Evolutionary conservation across 1,140 invertebrate genomes (phyloP).

Genomic region (Lanistes nyassanus): DNA sequence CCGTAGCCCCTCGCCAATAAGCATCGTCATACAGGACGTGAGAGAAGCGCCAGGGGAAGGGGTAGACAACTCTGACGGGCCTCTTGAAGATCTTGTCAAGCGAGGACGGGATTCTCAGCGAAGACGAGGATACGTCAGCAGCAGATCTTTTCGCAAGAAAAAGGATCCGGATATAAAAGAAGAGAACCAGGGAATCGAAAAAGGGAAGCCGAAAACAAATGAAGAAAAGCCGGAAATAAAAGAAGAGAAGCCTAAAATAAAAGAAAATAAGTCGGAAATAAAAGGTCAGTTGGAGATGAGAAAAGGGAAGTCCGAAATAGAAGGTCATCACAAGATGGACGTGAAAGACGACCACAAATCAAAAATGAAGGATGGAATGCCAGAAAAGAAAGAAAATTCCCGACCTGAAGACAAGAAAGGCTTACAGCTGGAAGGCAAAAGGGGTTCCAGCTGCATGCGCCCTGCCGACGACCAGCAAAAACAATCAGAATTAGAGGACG

Average conservation of each 20-base stretch:
- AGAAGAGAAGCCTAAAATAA: neutral
- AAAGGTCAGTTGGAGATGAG: neutral
- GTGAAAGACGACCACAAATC: neutral
- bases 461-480: too few species aligned
- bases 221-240: neutral
- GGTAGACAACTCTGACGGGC: neutral
- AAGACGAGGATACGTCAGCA: conserved; percentile 3
- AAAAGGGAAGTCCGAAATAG: neutral
- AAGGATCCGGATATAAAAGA: neutral
- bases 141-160: conserved; percentile 23
- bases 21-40: neutral
- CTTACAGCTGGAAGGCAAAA: neutral
- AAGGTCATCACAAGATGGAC: neutral
- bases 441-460: neutral
- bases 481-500: neutral
- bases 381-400: neutral
- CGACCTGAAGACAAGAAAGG: neutral
- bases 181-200: conserved; percentile 6
- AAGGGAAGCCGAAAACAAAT: neutral
- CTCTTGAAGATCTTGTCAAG: neutral
- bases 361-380: neutral
- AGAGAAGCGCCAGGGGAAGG: neutral
- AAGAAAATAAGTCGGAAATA: neutral
- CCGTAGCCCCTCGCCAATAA: neutral
- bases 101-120: conserved; percentile 15